A percentile compares a stretch with the other conserved stretches of the same genome.
phyloP scores from a whole-genome alignment of 2,797 vertebrate species.

The Sebastes matsubarae region DNA sequence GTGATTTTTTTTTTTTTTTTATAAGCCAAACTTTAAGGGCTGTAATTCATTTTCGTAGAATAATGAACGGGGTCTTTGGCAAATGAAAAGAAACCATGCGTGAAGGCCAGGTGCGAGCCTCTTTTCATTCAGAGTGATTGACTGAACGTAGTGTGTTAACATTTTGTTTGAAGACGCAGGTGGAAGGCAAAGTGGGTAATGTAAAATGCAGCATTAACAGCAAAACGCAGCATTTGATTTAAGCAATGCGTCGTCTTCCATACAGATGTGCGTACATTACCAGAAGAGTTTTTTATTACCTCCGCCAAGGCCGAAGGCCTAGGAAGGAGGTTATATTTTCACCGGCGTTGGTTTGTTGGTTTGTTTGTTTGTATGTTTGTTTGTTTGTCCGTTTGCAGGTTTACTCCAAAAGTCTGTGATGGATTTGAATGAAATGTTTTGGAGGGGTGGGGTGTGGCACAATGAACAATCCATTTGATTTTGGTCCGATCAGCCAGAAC shows the following conservation, averaged over 20 bases:
- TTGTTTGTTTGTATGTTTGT: no score
- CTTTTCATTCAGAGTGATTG: conserved; percentile 38
- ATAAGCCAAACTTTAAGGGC: conserved; percentile 3
- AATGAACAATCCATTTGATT: no score
- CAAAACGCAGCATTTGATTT: conserved; percentile 7
- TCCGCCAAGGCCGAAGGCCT: no score
- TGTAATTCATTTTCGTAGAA: conserved; percentile 34
- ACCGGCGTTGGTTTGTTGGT: no score
- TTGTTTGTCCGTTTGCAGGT: no score
- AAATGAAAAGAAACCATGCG: conserved; percentile 48
- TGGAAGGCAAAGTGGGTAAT: conserved; percentile 23
- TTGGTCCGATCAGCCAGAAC: no score
- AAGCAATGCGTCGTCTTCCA: background rate
- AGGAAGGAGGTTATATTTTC: no score
- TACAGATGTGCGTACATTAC: conserved; percentile 15
- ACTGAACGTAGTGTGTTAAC: conserved; percentile 25
- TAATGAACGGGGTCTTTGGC: conserved; percentile 50
- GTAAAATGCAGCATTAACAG: conserved; percentile 14
- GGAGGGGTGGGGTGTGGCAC: no score
- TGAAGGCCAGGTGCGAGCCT: conserved; percentile 52
- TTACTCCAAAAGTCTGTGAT: no score
- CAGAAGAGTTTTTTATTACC: background rate
- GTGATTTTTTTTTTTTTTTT: background rate
- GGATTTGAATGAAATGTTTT: no score
- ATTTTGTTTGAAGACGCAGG: conserved; percentile 47